Base-by-base conservation (phyloP, 1,140 invertebrate genomes). In the Holotrichia oblita region DNA sequence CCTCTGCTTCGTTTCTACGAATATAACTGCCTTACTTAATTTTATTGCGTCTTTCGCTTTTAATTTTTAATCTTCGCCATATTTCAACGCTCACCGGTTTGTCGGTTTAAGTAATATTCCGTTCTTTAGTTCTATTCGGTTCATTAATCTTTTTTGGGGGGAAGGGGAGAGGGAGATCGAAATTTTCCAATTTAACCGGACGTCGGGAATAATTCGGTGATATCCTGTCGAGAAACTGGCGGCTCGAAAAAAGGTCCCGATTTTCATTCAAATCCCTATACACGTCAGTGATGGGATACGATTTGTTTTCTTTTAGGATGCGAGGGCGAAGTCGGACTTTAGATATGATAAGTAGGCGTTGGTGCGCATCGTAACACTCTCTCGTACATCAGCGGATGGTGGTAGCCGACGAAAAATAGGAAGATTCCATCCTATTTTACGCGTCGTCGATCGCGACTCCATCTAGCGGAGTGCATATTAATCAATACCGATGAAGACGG, bases 401-500 rank as follows among this genome's bases (percentile, higher is more conserved):
- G 44, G 44, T 10, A 6, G 41, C 6, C 14, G 48, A 55, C 48
- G 48, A 55, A 55, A 55, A 55, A 55, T 14, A 55, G 14, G 48
- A 55, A 55, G 48, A 55, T 55, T 55, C 14, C 48, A 17, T 55
- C 48, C 48, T 55, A 55, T 55, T 55, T 55, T 55, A 55, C 48
- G 48, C 48, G 9, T 17, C 48, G 48, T 55, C 7, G 48, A n/a
- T 17, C 48, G 48, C 48, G 14, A 12, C 48, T 17, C 48, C 48
- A 55, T 55, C 48, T 55, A 55, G 14, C 48, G 48, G 48, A 55
- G 48, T 17, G 48, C 48, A 55, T 55, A 55, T 55, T 55, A 55
- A 55, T 55, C 48, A 55, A 55, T 55, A 55, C 48, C 48, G 48
- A 55, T 55, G 48, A 55, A 55, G 48, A 55, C 48, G 48, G 48